These are phyloP conservation scores for Dasypolia templi DNA, from an alignment of 2,888 invertebrate genomes.

Conservation along the genomic window DNA sequence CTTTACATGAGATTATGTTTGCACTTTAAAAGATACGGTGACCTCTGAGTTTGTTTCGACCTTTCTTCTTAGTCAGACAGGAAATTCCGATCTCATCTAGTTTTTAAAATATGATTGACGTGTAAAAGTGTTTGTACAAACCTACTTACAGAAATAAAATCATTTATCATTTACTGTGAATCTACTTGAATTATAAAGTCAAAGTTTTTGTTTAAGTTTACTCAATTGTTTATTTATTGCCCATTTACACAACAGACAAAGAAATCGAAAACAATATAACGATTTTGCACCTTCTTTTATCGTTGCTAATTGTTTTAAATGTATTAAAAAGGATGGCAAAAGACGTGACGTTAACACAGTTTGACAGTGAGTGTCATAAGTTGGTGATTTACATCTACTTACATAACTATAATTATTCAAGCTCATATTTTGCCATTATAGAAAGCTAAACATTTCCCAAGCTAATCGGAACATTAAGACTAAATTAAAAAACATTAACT, in stretches of 20 bases:
- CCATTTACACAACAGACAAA: not conserved
- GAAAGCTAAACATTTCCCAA: slow-evolving; percentile 44
- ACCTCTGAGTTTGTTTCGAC: too few species aligned
- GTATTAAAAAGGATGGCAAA: not conserved
- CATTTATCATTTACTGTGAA: too few species aligned
- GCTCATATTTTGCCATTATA: slow-evolving; percentile 27
- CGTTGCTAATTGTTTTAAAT: too few species aligned
- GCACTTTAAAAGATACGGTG: too few species aligned
- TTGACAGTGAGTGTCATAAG: not conserved
- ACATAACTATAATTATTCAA: slow-evolving; percentile 31
- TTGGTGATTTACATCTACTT: slow-evolving; percentile 16
- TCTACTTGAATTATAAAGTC: too few species aligned
- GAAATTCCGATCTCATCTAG: too few species aligned
- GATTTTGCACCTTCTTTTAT: too few species aligned
- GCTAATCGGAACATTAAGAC: slow-evolving; percentile 39
- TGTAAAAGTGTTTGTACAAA: too few species aligned
- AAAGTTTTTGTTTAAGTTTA: not conserved
- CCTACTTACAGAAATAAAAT: too few species aligned
- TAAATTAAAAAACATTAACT: slow-evolving; percentile 63
- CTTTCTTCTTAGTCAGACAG: too few species aligned
- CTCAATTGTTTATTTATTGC: not conserved
- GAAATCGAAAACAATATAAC: not conserved
- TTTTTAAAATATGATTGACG: too few species aligned
- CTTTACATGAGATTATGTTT: too few species aligned
- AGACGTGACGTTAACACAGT: not conserved